Evolutionary conservation across 2,113 vertebrate species (phyloP).

Genomic region (Uria lomvia): DNA sequence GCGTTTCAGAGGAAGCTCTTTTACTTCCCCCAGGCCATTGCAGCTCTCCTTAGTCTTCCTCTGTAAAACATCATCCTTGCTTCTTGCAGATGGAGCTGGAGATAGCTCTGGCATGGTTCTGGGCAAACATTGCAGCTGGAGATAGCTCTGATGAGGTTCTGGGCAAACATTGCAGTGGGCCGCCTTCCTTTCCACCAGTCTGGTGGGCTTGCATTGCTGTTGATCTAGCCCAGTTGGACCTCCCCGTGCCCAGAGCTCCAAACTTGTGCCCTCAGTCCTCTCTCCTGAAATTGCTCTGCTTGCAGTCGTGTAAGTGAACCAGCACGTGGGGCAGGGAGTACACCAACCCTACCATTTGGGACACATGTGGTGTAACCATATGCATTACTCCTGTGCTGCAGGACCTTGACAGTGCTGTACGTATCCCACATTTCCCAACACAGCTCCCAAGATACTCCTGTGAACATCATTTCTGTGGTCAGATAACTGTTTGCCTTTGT

Average conservation of each 20-base stretch:
- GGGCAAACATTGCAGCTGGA: background rate
- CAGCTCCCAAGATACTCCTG: background rate
- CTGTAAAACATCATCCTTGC: background rate
- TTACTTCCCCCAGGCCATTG: background rate
- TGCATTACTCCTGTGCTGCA: background rate
- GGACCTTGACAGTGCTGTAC: background rate
- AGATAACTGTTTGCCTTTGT: slow-evolving; percentile 13
- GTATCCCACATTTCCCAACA: background rate
- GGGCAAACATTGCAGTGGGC: background rate
- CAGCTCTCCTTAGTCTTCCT: background rate
- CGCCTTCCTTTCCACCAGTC: background rate
- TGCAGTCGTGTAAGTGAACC: background rate
- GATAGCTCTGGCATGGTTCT: background rate
- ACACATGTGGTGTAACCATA: background rate
- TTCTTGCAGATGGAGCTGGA: background rate
- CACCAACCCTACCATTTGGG: background rate
- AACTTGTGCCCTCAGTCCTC: background rate
- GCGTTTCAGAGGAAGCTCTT: background rate
- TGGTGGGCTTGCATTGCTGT: background rate
- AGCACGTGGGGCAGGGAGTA: background rate
- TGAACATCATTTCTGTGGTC: background rate
- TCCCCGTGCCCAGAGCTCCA: background rate
- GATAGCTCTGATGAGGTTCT: background rate
- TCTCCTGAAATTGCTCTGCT: background rate
- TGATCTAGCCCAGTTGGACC: background rate